Conservation (phyloP, 2,888 invertebrate species). For the Adelognathus sp. region DNA sequence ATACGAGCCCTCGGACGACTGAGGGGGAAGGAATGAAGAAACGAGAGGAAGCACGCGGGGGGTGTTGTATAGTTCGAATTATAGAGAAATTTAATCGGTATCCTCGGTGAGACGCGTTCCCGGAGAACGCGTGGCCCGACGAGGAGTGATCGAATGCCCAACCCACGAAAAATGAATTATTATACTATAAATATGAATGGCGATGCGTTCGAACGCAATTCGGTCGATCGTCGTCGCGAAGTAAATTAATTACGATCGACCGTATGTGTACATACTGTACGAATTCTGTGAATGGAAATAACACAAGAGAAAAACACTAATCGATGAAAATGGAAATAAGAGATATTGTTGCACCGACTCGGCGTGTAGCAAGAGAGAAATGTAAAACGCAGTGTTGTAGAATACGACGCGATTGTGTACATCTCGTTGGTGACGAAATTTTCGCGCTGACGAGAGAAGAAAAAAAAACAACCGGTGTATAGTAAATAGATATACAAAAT, state of each 20-base stretch:
- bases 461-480: constrained; percentile 47
- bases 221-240: constrained; percentile 28
- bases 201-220: constrained; percentile 31
- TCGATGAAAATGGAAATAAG: background rate
- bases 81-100: constrained; percentile 1
- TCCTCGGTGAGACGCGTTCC: constrained; percentile 3
- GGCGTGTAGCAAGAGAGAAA: constrained; percentile 19
- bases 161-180: constrained; percentile 3
- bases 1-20: background rate
- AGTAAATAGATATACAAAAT: constrained; percentile 45
- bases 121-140: constrained; percentile 1
- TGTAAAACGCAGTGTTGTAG: constrained; percentile 48
- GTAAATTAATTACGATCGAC: constrained; percentile 32
- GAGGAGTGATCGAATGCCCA: background rate
- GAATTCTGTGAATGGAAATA: constrained; percentile 44
- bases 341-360: constrained; percentile 37
- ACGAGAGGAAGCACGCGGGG: background rate
- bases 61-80: constrained; percentile 24
- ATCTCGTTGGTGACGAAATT: constrained; percentile 28
- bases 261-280: constrained; percentile 57
- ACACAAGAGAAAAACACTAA: constrained; percentile 4
- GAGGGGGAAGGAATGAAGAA: background rate
- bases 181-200: constrained; percentile 14
- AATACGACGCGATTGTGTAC: constrained; percentile 29
- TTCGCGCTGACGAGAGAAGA: constrained; percentile 15